A percentile compares a stretch with the other conserved stretches of the same genome.
These are phyloP conservation scores for Nasonia oneida DNA, from an alignment of 2,888 invertebrate genomes.

Conservation along the genomic window DNA sequence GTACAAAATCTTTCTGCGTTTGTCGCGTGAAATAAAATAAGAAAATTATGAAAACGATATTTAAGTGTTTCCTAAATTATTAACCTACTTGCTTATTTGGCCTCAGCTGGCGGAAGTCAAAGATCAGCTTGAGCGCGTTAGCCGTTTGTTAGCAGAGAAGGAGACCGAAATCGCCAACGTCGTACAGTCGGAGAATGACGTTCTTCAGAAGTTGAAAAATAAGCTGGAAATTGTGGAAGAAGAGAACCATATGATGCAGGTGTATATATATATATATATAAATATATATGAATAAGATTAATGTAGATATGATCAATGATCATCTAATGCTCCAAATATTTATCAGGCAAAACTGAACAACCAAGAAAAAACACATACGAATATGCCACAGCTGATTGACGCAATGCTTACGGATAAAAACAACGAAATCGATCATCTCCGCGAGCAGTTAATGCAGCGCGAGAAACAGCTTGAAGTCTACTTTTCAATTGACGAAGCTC, in stretches of 20 bases:
- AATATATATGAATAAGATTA: neutral
- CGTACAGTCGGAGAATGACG: conserved; percentile 73
- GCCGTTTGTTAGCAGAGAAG: conserved; percentile 76
- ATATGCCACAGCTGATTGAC: conserved; percentile 82
- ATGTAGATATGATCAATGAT: neutral
- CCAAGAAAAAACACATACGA: conserved; percentile 75
- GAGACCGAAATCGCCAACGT: conserved; percentile 75
- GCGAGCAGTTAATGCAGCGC: conserved; percentile 81
- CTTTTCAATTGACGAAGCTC: conserved; percentile 82
- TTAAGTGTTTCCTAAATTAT: neutral
- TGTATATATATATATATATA: conserved; percentile 47
- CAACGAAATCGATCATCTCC: conserved; percentile 84
- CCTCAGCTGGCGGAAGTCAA: conserved; percentile 76
- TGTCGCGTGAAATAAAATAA: neutral
- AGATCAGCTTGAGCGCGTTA: conserved; percentile 77
- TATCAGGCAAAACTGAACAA: conserved; percentile 70
- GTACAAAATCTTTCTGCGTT: conserved; percentile 59
- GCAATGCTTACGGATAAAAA: conserved; percentile 86
- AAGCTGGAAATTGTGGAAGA: conserved; percentile 74
- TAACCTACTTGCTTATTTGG: neutral
- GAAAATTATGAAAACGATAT: neutral
- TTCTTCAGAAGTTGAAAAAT: conserved; percentile 75
- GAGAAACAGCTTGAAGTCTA: conserved; percentile 81
- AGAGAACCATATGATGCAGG: conserved; percentile 76
- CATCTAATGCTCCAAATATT: conserved; percentile 31